phyloP scores from a whole-genome alignment of 1,140 invertebrate species.

The Nephila pilipes region DNA sequence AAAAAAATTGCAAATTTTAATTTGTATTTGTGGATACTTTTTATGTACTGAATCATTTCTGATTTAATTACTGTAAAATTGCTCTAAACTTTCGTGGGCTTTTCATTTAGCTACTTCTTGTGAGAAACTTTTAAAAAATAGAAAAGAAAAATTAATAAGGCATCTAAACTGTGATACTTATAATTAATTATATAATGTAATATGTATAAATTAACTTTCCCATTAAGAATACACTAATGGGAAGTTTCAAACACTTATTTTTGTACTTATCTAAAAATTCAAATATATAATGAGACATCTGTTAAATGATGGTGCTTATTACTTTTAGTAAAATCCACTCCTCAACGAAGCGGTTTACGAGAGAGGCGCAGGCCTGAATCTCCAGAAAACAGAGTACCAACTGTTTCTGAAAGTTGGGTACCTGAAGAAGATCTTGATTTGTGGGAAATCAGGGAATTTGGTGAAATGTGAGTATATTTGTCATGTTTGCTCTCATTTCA shows the following conservation, averaged over 20 bases:
- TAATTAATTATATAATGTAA: too few species aligned
- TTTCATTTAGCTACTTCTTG: too few species aligned
- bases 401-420: constrained; percentile 96
- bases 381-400: constrained; percentile 93
- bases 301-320: neutral
- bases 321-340: constrained; percentile 92
- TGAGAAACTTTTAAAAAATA: too few species aligned
- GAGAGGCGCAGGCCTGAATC: constrained; percentile 88
- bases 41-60: too few species aligned
- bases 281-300: neutral
- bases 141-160: too few species aligned
- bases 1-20: too few species aligned
- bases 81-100: too few species aligned
- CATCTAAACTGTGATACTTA: too few species aligned
- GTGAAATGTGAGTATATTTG: constrained; percentile 86
- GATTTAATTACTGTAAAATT: too few species aligned
- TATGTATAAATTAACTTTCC: too few species aligned
- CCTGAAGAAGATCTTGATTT: constrained; percentile 97
- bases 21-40: too few species aligned
- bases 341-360: constrained; percentile 91
- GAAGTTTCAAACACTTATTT: neutral
- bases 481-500: neutral
- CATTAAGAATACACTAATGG: too few species aligned
- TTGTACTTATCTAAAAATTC: neutral
- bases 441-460: constrained; percentile 98